These are phyloP conservation scores for Gephyroberyx darwinii DNA, from an alignment of 2,797 vertebrate species.

Conservation along the genomic window DNA sequence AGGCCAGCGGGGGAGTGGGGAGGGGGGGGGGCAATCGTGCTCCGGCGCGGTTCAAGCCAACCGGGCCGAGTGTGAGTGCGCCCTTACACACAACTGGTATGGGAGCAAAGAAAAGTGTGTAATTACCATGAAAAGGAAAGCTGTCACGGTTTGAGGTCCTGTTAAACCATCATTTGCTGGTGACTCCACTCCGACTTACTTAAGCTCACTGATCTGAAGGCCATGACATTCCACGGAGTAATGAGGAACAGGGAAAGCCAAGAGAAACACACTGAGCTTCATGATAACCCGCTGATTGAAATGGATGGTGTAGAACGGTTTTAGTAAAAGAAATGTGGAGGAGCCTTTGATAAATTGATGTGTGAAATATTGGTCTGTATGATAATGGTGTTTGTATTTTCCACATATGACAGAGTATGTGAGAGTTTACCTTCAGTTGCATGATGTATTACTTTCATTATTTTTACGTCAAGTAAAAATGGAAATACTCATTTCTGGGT, in stretches of 20 bases:
- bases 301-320: constrained; percentile 36
- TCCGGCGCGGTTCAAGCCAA: too few species aligned
- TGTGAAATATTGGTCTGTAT: constrained; percentile 55
- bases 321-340: constrained; percentile 22
- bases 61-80: too few species aligned
- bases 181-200: constrained; percentile 35
- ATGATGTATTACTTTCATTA: constrained; percentile 59
- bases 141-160: constrained; percentile 48
- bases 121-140: constrained; percentile 52
- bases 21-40: too few species aligned
- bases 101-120: constrained; percentile 16
- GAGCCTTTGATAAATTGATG: constrained; percentile 40
- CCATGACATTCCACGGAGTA: constrained; percentile 37
- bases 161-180: constrained; percentile 52
- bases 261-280: constrained; percentile 23
- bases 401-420: constrained; percentile 17
- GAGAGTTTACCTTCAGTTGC: constrained; percentile 8
- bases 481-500: constrained; percentile 34
- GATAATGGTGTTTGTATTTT: constrained; percentile 48
- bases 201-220: constrained; percentile 38
- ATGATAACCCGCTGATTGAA: constrained; percentile 49
- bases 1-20: neutral
- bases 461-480: constrained; percentile 35
- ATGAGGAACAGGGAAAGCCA: constrained; percentile 49
- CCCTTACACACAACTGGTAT: neutral